Evolutionary conservation across 2,888 invertebrate species (phyloP), one percentile per base, ranked within the genome.

Genomic region (Drosophila vallismaia): DNA sequence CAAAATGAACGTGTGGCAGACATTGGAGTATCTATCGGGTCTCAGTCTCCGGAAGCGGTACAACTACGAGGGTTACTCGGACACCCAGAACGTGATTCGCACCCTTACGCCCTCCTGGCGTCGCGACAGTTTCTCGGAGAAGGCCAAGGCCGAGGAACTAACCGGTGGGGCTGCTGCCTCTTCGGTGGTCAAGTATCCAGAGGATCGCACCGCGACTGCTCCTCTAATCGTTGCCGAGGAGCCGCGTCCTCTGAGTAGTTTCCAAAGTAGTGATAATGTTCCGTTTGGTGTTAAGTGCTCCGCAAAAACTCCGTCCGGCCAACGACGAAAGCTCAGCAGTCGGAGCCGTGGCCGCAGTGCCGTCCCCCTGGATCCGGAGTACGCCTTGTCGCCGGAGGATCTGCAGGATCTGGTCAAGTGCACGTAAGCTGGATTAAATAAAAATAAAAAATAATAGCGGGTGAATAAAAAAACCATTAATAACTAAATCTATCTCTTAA

Each of bases 1-100:
- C 86, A 89, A 80, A 63, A 90, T 91, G 90, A 91, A 90, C 68
- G 89, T 91, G 38, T 91, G 91, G 91, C 91, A 91, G 57, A 90
- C 91, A 42, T 74, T 91, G 6, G 91, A 91, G 57, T 86, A 89
- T 49, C 84, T 91, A 3, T 89, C 91, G 72, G 79, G 86, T 0
- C 46, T 88, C 10, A 89, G 81, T 68, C 74, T 89, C 7, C 85
- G 90, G 2, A 90, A 89, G 54, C 84, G 83, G 7, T 90, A 89
- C 57, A 90, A 91, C 55, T 91, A 91, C 54, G 90, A 91, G 33
- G 91, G 91, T 38, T 91, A 87, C 50, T 85, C 74, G 49, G 91
- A 91, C 64, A 77, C 82, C 6, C 87, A 89, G 7, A 88, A 89
- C 75, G 68, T 85, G 2, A 70, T 90, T 49, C 79, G 89, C 52